phyloP scores from a whole-genome alignment of 2,113 vertebrate genomes.

The Epinephelus lanceolatus region DNA sequence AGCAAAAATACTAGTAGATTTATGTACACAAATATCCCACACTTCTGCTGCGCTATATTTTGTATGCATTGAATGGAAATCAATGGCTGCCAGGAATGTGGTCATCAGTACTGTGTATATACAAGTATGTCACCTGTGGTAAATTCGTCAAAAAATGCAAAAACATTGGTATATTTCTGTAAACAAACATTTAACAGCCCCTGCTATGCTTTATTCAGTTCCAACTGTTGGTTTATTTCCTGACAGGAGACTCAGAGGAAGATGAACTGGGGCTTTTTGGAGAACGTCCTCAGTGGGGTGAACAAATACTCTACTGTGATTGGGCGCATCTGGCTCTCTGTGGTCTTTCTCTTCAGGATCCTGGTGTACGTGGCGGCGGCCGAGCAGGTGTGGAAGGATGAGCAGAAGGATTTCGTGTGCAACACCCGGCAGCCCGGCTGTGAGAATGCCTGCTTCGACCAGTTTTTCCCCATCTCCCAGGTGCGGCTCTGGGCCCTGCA shows the following conservation, averaged over 20 bases:
- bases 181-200: neutral
- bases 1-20: no score
- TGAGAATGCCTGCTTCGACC: constrained; percentile 91
- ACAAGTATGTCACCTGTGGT: no score
- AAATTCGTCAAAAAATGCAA: no score
- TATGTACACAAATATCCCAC: no score
- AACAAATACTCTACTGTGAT: constrained; percentile 91
- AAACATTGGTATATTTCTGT: no score
- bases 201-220: neutral
- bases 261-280: constrained; percentile 91
- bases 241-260: constrained; percentile 43
- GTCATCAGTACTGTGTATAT: no score
- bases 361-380: constrained; percentile 89
- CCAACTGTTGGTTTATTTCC: neutral
- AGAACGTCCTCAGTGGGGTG: constrained; percentile 89
- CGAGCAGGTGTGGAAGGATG: constrained; percentile 92
- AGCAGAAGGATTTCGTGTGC: constrained; percentile 90
- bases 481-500: constrained; percentile 92
- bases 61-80: no score
- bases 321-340: constrained; percentile 89
- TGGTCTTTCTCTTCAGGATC: constrained; percentile 89
- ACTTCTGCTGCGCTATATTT: no score
- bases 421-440: constrained; percentile 91
- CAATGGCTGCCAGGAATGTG: no score
- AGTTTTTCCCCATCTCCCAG: constrained; percentile 92